Evolutionary conservation across 2,113 vertebrate species (phyloP).

Genomic region (Hydrochoerus hydrochaeris): DNA sequence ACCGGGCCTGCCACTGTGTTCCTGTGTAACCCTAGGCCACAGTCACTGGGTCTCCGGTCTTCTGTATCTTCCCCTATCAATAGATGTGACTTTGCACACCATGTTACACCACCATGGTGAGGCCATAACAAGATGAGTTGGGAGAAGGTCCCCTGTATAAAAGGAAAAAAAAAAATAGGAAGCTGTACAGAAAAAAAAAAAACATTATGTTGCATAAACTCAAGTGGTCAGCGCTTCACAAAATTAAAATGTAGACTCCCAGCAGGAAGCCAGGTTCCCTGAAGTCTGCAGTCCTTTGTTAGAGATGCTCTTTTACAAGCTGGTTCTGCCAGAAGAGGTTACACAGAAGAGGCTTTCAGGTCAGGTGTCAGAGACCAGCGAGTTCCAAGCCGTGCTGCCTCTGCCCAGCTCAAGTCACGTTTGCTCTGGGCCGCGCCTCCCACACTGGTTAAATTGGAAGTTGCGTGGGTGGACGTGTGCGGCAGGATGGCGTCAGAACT

Average conservation of each 20-base stretch:
- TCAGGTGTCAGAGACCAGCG: accelerated
- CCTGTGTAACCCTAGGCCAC: background rate
- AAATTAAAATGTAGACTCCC: background rate
- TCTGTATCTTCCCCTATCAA: background rate
- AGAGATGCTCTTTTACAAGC: background rate
- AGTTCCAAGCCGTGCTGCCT: background rate
- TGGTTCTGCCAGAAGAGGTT: too few relatives aligned
- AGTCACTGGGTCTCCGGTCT: background rate
- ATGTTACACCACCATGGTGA: background rate
- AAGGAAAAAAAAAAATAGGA: background rate
- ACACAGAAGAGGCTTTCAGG: background rate
- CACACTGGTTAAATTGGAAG: background rate
- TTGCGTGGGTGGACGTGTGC: accelerated
- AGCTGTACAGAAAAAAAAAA: background rate
- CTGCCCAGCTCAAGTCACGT: background rate
- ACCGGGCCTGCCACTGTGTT: too few relatives aligned
- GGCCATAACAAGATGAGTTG: background rate
- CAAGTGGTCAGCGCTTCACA: background rate
- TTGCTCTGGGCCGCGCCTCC: background rate
- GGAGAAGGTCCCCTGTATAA: background rate
- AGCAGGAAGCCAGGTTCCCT: accelerated
- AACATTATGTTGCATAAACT: background rate
- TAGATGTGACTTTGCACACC: background rate
- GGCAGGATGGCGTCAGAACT: too few relatives aligned
- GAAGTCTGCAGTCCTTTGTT: too few relatives aligned